A percentile compares a stretch with the other conserved stretches of the same genome.
phyloP scores from a whole-genome alignment of 2,113 vertebrate genomes.

The Carassius auratus region DNA sequence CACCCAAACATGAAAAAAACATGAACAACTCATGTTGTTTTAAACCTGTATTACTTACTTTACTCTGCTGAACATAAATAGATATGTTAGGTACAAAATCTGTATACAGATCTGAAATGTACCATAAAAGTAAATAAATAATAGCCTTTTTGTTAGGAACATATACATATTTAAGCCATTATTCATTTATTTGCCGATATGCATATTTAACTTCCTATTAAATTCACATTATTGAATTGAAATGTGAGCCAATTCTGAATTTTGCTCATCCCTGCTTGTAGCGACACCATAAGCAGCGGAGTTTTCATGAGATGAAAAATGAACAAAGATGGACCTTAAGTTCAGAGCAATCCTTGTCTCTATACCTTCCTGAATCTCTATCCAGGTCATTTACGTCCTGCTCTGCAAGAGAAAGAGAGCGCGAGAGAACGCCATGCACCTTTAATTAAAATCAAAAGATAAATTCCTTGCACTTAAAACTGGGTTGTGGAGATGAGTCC shows the following conservation, averaged over 20 bases:
- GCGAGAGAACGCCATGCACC: conserved; percentile 57
- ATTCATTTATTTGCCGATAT: too few species aligned
- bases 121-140: too few species aligned
- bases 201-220: too few species aligned
- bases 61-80: too few species aligned
- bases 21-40: too few species aligned
- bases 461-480: conserved; percentile 76
- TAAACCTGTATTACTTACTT: too few species aligned
- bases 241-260: not conserved
- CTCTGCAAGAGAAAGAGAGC: conserved; percentile 2
- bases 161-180: too few species aligned
- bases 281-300: not conserved
- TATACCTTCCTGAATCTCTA: conserved; percentile 53
- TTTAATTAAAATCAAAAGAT: conserved; percentile 86
- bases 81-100: too few species aligned
- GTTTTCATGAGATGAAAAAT: conserved; percentile 26
- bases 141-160: too few species aligned
- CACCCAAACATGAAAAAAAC: too few species aligned
- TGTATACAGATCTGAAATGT: too few species aligned
- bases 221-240: not conserved
- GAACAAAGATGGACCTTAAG: not conserved
- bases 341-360: conserved; percentile 36
- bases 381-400: conserved; percentile 54
- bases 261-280: not conserved
- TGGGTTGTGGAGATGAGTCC: conserved; percentile 78